Conservation (phyloP, 1,140 invertebrate species). For the Stegodyphus dumicola region DNA sequence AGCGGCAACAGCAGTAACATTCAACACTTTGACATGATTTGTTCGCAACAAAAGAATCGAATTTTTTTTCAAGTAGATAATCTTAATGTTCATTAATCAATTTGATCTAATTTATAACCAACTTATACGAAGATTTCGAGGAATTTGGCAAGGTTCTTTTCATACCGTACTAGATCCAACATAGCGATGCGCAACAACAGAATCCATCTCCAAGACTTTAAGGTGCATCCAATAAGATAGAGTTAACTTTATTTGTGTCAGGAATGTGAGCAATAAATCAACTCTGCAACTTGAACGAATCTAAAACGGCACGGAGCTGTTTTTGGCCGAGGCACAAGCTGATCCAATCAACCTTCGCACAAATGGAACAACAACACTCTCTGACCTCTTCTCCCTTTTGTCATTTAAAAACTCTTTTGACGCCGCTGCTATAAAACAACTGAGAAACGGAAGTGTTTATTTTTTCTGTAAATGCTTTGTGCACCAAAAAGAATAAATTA, state of each 20-base stretch:
- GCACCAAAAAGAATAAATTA: no score
- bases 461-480: no score
- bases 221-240: slow-evolving; percentile 16
- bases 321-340: slow-evolving; percentile 18
- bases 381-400: neutral
- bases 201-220: neutral
- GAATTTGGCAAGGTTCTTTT: neutral
- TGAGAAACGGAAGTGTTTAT: no score
- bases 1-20: no score
- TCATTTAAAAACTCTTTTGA: no score
- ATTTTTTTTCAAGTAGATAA: no score
- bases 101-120: no score
- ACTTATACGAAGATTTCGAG: no score
- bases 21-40: no score
- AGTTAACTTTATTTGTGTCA: slow-evolving; percentile 41
- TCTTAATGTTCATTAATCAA: no score
- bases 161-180: neutral
- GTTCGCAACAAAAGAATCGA: no score
- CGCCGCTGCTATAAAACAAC: no score
- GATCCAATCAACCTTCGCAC: neutral
- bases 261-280: slow-evolving; percentile 40
- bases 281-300: slow-evolving; percentile 33
- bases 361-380: neutral
- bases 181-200: neutral
- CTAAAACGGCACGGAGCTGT: slow-evolving; percentile 4